These are phyloP conservation scores for Adela reaumurella DNA, from an alignment of 2,888 invertebrate species.

Conservation along the genomic window DNA sequence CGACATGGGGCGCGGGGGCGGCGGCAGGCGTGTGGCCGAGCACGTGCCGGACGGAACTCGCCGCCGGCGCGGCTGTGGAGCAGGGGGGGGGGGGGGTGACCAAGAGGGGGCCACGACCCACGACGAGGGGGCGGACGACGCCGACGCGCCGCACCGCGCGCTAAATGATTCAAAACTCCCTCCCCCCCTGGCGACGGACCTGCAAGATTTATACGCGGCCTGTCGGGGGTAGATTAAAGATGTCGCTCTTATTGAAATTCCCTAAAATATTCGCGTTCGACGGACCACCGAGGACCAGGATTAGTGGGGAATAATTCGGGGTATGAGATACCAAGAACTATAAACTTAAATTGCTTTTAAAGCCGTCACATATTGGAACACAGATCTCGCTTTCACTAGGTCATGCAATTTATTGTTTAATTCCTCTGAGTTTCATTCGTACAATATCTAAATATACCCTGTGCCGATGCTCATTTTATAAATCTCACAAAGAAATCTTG, in stretches of 20 bases:
- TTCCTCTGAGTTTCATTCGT: too few relatives aligned
- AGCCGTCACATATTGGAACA: too few relatives aligned
- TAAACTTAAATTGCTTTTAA: too few relatives aligned
- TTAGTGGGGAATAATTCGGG: neutral
- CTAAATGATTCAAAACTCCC: conserved; percentile 56
- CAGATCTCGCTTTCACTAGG: too few relatives aligned
- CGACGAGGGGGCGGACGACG: conserved; percentile 27
- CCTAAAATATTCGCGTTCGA: conserved; percentile 28
- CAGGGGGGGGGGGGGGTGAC: neutral
- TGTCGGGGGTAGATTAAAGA: conserved; percentile 52
- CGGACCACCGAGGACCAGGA: conserved; percentile 11
- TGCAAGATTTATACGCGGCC: conserved; percentile 54
- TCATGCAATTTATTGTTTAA: too few relatives aligned
- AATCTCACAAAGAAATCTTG: too few relatives aligned
- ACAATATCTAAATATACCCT: too few relatives aligned
- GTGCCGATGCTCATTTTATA: too few relatives aligned
- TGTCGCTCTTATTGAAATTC: conserved; percentile 51
- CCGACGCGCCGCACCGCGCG: conserved; percentile 40
- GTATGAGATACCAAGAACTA: too few relatives aligned
- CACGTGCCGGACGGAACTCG: conserved; percentile 55
- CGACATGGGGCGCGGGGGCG: conserved; percentile 22
- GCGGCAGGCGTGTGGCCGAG: conserved; percentile 15
- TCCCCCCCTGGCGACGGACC: conserved; percentile 24
- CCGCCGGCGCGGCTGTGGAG: conserved; percentile 25
- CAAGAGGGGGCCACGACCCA: neutral